Evolutionary conservation across 2,888 invertebrate genomes (phyloP), one percentile per base, ranked within the genome.

Genomic region (Parasteatoda lunata): DNA sequence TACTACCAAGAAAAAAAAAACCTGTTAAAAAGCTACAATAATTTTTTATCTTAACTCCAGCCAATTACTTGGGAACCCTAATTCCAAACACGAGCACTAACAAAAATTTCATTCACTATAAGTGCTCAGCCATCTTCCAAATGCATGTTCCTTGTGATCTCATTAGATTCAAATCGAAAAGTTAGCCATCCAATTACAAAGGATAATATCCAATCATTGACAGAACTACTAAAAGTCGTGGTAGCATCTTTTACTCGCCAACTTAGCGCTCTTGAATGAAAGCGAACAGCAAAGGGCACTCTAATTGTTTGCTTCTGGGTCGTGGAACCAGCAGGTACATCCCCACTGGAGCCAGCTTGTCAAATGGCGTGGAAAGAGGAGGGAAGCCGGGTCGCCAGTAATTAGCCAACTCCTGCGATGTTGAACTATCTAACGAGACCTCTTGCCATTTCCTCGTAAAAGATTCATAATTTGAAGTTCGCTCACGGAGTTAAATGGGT

Each of bases 401-500:
- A 78, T 78, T 70, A 78, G 78, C 51, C 48, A 48, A 70, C 78
- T 59, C 78, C 47, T 70, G 48, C 78, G 59, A 48, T n/a, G n/a
- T 13, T n/a, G 59, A 59, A 2, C 59, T 13, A 13, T 45, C 52
- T 80, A 80, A 80, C 68, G 80, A 80, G 73, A 48, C 65, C 49
- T 65, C 49, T 65, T 9, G 73, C 68, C 30, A 49, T n/a, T n/a
- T n/a, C 59, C 9, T 59, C 59, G 59, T 73, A 49, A 66, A 80
- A 80, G 80, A 80, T 73, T 72, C 80, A 73, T 73, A 72, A 65
- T 65, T 73, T 48, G 47, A 30, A 71, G 64, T 64, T 30, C 77
- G 48, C 64, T 70, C 71, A 64, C n/a, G 4, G 66, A 72, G 80
- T 80, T 80, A 73, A 80, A 80, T 80, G 80, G 80, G 73, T 80